Evolutionary conservation across 2,888 invertebrate genomes (phyloP).

Genomic region (Oeneis ivallda): DNA sequence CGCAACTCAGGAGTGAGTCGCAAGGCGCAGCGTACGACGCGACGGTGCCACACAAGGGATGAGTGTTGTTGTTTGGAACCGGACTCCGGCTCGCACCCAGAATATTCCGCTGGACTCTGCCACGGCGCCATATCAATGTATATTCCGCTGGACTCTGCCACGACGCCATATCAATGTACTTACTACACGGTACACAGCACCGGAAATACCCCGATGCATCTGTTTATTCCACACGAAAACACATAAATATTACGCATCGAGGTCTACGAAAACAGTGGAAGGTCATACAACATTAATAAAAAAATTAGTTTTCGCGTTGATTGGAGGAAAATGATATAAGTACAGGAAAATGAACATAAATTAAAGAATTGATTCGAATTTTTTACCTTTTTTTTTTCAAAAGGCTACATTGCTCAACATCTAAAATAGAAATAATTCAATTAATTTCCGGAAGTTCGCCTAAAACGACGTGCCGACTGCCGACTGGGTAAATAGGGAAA

Average conservation of each 20-base stretch:
- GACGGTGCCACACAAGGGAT: conserved; percentile 2
- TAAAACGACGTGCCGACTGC: too few relatives aligned
- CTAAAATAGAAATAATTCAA: too few relatives aligned
- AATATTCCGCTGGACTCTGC: conserved; percentile 73
- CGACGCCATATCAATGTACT: conserved; percentile 46
- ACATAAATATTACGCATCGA: conserved; percentile 36
- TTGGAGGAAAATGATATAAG: background rate
- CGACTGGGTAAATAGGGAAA: too few relatives aligned
- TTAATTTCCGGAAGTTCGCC: too few relatives aligned
- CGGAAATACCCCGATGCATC: conserved; percentile 60
- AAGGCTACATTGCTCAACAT: too few relatives aligned
- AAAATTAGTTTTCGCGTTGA: background rate
- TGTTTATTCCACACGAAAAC: conserved; percentile 50
- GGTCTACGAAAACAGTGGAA: conserved; percentile 36
- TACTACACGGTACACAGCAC: too few relatives aligned
- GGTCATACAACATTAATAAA: conserved; percentile 18
- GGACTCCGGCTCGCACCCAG: conserved; percentile 62
- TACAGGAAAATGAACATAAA: too few relatives aligned
- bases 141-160: conserved; percentile 69
- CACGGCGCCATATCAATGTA: conserved; percentile 46
- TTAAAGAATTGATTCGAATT: too few relatives aligned
- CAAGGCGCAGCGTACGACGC: conserved; percentile 1
- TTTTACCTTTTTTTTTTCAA: too few relatives aligned
- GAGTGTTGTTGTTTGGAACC: conserved; percentile 47
- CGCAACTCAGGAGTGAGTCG: conserved; percentile 18